phyloP scores from a whole-genome alignment of 2,797 vertebrate species.

The Chiroxiphia lanceolata region DNA sequence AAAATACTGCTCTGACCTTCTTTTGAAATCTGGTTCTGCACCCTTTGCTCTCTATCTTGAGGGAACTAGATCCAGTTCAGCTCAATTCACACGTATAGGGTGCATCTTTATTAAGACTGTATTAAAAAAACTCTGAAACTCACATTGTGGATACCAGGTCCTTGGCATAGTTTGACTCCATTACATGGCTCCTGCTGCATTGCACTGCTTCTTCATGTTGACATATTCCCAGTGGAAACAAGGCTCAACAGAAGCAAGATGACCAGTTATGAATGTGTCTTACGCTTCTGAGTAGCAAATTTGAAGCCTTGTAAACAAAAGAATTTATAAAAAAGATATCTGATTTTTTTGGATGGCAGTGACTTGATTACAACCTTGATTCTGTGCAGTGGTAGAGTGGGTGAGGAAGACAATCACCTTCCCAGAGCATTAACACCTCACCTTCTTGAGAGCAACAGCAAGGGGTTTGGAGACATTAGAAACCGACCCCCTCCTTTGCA shows the following conservation, averaged over 20 bases:
- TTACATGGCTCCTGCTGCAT: not conserved
- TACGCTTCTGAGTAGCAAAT: not conserved
- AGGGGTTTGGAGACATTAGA: not conserved
- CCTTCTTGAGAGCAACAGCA: not conserved
- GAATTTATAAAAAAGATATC: not conserved
- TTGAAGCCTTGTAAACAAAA: not conserved
- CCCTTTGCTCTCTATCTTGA: not conserved
- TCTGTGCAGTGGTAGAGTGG: not conserved
- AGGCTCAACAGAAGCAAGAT: not conserved
- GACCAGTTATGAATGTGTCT: not conserved
- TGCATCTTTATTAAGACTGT: not conserved
- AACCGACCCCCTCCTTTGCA: not conserved
- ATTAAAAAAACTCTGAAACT: not conserved
- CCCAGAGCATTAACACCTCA: not conserved
- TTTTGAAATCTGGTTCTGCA: not conserved
- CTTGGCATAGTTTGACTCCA: not conserved
- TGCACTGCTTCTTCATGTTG: not conserved
- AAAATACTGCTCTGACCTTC: not conserved
- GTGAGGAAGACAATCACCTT: not conserved
- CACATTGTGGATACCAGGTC: not conserved
- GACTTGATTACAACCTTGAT: not conserved
- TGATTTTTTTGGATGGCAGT: accelerated
- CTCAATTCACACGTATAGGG: not conserved
- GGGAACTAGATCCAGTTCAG: not conserved
- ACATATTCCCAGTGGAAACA: not conserved